A percentile compares a stretch with the other conserved stretches of the same genome.
phyloP scores from a whole-genome alignment of 2,888 invertebrate genomes.

The Apodemia zela region DNA sequence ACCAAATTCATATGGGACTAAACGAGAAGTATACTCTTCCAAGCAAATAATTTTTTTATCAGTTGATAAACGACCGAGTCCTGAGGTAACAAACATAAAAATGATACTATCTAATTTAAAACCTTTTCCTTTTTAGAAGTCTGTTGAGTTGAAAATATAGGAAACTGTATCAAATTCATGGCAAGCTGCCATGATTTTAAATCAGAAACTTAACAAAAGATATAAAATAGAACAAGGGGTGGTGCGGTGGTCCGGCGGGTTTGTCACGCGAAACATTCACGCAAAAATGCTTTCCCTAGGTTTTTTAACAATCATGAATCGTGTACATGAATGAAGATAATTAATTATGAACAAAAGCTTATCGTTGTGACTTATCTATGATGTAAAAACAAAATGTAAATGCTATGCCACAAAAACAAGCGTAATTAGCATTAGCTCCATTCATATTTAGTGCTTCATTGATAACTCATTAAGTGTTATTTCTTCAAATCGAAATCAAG shows the following conservation, averaged over 20 bases:
- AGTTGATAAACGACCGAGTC: too few relatives aligned
- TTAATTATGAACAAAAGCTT: constrained; percentile 33
- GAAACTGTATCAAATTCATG: background rate
- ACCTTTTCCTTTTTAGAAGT: too few relatives aligned
- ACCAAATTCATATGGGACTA: too few relatives aligned
- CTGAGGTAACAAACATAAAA: too few relatives aligned
- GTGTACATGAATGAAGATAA: constrained; percentile 45
- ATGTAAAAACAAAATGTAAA: background rate
- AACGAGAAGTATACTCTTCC: too few relatives aligned
- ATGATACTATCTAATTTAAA: too few relatives aligned
- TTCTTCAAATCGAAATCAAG: background rate
- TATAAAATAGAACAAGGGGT: constrained; percentile 51
- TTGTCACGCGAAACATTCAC: constrained; percentile 66
- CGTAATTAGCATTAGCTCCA: background rate
- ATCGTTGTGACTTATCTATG: background rate
- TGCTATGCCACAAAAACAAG: background rate
- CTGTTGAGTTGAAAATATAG: too few relatives aligned
- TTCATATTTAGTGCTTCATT: background rate
- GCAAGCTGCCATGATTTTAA: background rate
- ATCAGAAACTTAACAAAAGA: constrained; percentile 11
- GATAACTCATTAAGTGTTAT: background rate
- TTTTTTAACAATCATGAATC: constrained; percentile 47
- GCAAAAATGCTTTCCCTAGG: constrained; percentile 57
- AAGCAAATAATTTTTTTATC: too few relatives aligned
- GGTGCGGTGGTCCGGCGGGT: constrained; percentile 39